Evolutionary conservation across 2,797 vertebrate genomes (phyloP).

Genomic region (Dendrocincla tyrannina): DNA sequence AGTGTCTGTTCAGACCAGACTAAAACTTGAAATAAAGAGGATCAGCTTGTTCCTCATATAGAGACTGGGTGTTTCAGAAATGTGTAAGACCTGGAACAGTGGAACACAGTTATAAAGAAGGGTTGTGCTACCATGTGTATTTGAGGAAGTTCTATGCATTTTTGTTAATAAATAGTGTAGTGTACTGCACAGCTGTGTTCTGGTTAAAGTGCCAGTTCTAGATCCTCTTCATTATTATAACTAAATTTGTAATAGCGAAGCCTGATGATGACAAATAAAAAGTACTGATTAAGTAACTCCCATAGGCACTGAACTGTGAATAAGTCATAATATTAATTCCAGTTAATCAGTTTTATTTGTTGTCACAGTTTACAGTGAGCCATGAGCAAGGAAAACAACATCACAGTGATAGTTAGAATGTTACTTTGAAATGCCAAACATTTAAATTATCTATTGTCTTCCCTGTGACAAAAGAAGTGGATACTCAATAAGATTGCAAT

Average conservation of each 20-base stretch:
- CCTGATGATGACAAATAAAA: background rate
- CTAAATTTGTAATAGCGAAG: background rate
- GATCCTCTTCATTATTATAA: background rate
- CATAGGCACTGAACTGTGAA: background rate
- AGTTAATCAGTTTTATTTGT: conserved; percentile 31
- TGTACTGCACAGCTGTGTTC: background rate
- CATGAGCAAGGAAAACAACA: background rate
- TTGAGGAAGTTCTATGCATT: background rate
- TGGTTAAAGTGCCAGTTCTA: background rate
- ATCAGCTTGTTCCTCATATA: background rate
- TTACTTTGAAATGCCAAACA: background rate
- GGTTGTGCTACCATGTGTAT: background rate
- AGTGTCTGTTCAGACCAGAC: background rate
- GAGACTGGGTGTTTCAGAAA: background rate
- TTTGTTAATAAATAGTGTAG: background rate
- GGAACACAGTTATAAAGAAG: background rate
- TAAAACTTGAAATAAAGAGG: background rate
- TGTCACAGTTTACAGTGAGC: background rate
- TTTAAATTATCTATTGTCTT: background rate
- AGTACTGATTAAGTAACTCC: background rate
- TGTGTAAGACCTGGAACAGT: background rate
- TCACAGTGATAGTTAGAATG: background rate
- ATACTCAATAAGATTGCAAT: background rate
- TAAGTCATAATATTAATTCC: background rate
- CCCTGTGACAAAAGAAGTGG: background rate